Conservation (phyloP, 2,888 invertebrate species). For the Spisula subtruncata region DNA sequence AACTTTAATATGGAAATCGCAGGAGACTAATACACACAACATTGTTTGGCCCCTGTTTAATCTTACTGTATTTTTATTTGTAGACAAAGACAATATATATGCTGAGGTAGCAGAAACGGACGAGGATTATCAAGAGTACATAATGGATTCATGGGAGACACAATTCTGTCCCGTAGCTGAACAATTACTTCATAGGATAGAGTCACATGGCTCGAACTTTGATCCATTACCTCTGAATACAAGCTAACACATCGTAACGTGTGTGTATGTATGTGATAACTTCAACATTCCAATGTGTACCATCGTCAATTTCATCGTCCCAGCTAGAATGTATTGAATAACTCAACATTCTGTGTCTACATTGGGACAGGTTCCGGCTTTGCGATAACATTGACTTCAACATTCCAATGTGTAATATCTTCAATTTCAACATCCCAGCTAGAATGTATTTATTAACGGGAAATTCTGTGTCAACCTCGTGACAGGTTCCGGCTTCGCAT, state of each 20-base stretch:
- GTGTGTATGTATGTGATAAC: neutral
- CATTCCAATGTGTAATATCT: neutral
- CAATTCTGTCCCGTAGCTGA: slow-evolving; percentile 87
- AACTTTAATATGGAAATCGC: too few species aligned
- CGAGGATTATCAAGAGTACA: slow-evolving; percentile 83
- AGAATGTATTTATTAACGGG: neutral
- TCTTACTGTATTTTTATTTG: neutral
- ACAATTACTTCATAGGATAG: slow-evolving; percentile 85
- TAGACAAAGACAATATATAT: slow-evolving; percentile 82
- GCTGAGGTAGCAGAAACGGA: slow-evolving; percentile 72
- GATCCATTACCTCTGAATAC: slow-evolving; percentile 77
- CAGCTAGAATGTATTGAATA: neutral
- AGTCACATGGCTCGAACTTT: slow-evolving; percentile 84
- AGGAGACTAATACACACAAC: too few species aligned
- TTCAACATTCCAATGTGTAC: neutral
- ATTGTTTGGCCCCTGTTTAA: too few species aligned
- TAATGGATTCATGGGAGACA: slow-evolving; percentile 85
- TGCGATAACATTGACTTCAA: neutral
- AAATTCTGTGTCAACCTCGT: neutral
- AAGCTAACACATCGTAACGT: slow-evolving; percentile 29
- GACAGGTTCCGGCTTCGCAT: too few species aligned
- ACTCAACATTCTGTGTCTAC: neutral
- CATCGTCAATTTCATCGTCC: too few species aligned
- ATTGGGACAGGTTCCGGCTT: too few species aligned
- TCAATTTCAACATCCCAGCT: neutral